A percentile compares a stretch with the other conserved stretches of the same genome.
Conservation (phyloP, 2,888 invertebrate species). For the Neoitamus cyanurus region DNA sequence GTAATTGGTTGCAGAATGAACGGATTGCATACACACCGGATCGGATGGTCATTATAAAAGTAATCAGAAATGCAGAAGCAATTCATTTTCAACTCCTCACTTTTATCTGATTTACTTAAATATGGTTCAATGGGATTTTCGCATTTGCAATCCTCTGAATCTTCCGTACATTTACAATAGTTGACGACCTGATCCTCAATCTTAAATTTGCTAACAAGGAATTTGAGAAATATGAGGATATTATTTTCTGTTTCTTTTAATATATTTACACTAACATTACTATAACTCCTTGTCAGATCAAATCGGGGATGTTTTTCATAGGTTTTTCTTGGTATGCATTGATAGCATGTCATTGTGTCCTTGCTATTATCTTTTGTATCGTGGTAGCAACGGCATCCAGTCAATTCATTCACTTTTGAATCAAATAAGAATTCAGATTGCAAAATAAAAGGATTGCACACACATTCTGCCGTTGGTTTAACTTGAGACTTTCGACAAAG, state of each 20-base stretch:
- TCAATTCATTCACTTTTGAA: not conserved
- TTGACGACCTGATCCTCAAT: not conserved
- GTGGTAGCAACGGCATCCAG: not conserved
- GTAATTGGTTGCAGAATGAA: not conserved
- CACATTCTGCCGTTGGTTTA: not conserved
- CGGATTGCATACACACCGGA: not conserved
- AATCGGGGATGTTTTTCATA: not conserved
- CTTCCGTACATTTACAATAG: not conserved
- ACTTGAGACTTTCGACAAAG: not conserved
- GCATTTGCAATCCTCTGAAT: not conserved
- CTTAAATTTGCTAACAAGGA: not conserved
- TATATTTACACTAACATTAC: not conserved
- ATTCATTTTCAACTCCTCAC: not conserved
- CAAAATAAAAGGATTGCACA: not conserved
- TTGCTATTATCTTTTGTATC: not conserved
- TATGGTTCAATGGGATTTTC: not conserved
- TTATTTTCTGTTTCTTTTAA: not conserved
- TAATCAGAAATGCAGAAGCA: not conserved
- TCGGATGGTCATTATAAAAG: not conserved
- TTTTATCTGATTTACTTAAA: too few relatives aligned
- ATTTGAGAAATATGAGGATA: not conserved
- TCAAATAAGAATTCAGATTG: not conserved
- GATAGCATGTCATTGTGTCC: not conserved
- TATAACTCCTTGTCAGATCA: not conserved
- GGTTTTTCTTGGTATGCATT: not conserved